A percentile compares a stretch with the other conserved stretches of the same genome.
Conservation (phyloP, 2,113 vertebrate genomes). For the Albula glossodonta region DNA sequence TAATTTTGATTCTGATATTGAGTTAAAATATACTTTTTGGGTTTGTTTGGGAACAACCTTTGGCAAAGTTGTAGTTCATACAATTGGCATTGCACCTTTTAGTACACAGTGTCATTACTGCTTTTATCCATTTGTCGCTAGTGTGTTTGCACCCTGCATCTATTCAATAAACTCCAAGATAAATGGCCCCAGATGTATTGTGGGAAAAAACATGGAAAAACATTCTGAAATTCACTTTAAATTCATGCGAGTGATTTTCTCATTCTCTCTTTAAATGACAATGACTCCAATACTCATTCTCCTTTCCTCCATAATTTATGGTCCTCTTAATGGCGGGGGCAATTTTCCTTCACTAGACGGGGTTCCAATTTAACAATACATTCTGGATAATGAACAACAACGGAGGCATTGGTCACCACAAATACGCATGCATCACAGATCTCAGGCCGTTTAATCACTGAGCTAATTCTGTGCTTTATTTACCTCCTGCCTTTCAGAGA, state of each 20-base stretch:
- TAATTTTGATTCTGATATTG: too few species aligned
- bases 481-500: not conserved
- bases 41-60: too few species aligned
- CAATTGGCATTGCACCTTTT: too few species aligned
- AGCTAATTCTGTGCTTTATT: conserved; percentile 15
- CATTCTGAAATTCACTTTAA: conserved; percentile 37
- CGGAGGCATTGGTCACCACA: conserved; percentile 14
- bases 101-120: not conserved
- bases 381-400: conserved; percentile 24
- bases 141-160: conserved; percentile 6
- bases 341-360: conserved; percentile 29
- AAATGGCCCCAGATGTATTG: conserved; percentile 13
- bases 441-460: not conserved
- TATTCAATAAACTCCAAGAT: not conserved
- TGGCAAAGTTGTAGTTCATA: too few species aligned
- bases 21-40: too few species aligned
- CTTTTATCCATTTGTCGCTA: not conserved
- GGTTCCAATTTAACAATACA: conserved; percentile 14
- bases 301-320: conserved; percentile 20
- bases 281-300: conserved; percentile 20
- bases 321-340: conserved; percentile 33
- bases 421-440: not conserved
- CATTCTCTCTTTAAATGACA: conserved; percentile 39
- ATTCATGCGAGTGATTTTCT: conserved; percentile 36
- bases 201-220: conserved; percentile 25